Conservation (phyloP, 2,113 vertebrate species). For the Ictalurus furcatus region DNA sequence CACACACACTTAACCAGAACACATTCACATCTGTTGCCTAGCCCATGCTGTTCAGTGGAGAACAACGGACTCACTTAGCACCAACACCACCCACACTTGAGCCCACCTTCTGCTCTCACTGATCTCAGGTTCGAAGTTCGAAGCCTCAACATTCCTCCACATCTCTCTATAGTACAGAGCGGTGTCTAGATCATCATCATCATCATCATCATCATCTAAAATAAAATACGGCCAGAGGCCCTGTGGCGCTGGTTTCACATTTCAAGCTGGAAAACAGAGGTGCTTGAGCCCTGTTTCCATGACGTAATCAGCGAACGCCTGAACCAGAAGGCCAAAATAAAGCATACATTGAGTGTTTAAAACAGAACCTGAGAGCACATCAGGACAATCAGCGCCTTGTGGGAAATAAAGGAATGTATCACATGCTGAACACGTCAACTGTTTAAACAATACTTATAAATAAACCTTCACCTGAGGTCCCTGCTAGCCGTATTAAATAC, state of each 20-base stretch:
- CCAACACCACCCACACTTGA: not conserved
- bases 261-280: not conserved
- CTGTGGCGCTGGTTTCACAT: constrained; percentile 4
- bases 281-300: constrained; percentile 13
- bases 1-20: not conserved
- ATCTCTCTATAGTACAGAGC: not conserved
- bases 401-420: not conserved
- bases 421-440: not conserved
- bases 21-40: not conserved
- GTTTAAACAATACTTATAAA: not conserved
- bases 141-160: not conserved
- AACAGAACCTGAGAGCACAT: not conserved
- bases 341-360: not conserved
- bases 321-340: not conserved
- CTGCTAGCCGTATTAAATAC: not conserved
- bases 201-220: not conserved
- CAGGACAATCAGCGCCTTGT: not conserved
- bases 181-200: not conserved
- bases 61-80: not conserved
- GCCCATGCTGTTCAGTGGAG: not conserved
- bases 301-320: not conserved
- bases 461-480: not conserved
- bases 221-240: not conserved
- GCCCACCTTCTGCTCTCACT: too few species aligned
- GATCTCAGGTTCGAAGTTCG: not conserved